A percentile compares a stretch with the other conserved stretches of the same genome.
phyloP scores from a whole-genome alignment of 2,888 invertebrate species.

The Drosophila formosana region DNA sequence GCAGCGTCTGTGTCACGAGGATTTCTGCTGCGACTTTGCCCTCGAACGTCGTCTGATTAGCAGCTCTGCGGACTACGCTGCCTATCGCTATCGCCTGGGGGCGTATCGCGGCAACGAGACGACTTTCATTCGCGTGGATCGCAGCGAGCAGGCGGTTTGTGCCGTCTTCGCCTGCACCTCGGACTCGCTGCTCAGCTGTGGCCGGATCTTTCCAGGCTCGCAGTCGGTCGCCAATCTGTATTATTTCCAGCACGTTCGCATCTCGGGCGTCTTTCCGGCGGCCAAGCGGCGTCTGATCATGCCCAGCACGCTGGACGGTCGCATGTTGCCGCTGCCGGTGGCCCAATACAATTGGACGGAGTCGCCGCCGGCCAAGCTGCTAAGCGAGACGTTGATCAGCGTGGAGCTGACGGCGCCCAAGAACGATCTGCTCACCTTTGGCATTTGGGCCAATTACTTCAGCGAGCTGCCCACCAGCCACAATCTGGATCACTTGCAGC shows the following conservation, averaged over 20 bases:
- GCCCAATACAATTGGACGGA: constrained; percentile 66
- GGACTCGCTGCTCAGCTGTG: constrained; percentile 83
- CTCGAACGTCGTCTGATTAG: constrained; percentile 44
- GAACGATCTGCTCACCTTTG: constrained; percentile 82
- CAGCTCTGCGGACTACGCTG: constrained; percentile 29
- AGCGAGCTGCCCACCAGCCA: constrained; percentile 55
- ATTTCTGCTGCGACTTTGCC: constrained; percentile 84
- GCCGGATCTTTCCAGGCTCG: constrained; percentile 70
- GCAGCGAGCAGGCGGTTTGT: constrained; percentile 85
- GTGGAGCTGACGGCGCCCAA: constrained; percentile 58
- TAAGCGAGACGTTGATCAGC: constrained; percentile 36
- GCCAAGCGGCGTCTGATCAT: constrained; percentile 72
- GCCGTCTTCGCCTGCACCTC: constrained; percentile 85
- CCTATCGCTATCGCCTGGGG: constrained; percentile 81
- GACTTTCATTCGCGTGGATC: constrained; percentile 82
- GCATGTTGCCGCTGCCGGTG: constrained; percentile 71
- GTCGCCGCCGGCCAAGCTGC: constrained; percentile 19
- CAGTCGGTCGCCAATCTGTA: constrained; percentile 60
- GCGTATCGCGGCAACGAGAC: constrained; percentile 74
- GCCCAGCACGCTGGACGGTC: constrained; percentile 79
- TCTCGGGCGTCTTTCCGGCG: constrained; percentile 71
- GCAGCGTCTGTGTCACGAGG: constrained; percentile 27
- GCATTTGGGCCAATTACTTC: constrained; percentile 82
- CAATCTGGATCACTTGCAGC: constrained; percentile 68
- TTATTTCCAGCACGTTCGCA: constrained; percentile 72